A percentile compares a stretch with the other conserved stretches of the same genome.
Conservation (phyloP, 1,140 invertebrate species). For the Conus betulinus region DNA sequence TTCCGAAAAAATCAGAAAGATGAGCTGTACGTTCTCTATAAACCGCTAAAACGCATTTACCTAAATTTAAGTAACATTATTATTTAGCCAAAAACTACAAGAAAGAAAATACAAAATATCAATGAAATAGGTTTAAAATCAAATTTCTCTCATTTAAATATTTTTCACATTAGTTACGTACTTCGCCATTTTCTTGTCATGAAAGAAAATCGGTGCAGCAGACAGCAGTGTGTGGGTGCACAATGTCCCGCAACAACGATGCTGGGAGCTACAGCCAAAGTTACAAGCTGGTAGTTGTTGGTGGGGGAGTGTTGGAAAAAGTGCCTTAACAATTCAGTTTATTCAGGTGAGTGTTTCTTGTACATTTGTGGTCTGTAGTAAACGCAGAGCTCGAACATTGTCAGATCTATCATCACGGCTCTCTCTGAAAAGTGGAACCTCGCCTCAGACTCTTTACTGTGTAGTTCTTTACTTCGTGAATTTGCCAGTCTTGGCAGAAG, state of each 20-base stretch:
- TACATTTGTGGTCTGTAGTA: no score
- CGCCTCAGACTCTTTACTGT: no score
- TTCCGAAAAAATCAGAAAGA: background rate
- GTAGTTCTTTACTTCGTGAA: no score
- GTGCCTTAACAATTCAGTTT: conserved; percentile 98
- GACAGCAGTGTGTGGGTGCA: conserved; percentile 30
- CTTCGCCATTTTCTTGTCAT: conserved; percentile 31
- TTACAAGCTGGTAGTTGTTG: conserved; percentile 99
- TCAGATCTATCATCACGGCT: no score
- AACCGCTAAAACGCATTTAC: background rate
- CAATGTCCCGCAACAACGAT: conserved; percentile 65
- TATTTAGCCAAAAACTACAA: no score
- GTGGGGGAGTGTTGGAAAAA: conserved; percentile 98
- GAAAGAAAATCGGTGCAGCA: conserved; percentile 17
- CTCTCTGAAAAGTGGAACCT: no score
- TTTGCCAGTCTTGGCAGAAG: no score
- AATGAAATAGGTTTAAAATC: background rate
- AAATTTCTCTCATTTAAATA: background rate
- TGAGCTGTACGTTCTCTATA: background rate
- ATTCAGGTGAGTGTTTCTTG: conserved; percentile 87
- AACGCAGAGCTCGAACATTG: no score
- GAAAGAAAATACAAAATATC: no score
- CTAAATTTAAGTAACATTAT: background rate
- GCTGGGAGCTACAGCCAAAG: conserved; percentile 69
- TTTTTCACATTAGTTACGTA: conserved; percentile 18